Percentiles rank a stretch among this genome's conserved stretches.
Conservation (phyloP, 37 sponge, comb jelly and placozoan species). For the Axinella damicornis region DNA sequence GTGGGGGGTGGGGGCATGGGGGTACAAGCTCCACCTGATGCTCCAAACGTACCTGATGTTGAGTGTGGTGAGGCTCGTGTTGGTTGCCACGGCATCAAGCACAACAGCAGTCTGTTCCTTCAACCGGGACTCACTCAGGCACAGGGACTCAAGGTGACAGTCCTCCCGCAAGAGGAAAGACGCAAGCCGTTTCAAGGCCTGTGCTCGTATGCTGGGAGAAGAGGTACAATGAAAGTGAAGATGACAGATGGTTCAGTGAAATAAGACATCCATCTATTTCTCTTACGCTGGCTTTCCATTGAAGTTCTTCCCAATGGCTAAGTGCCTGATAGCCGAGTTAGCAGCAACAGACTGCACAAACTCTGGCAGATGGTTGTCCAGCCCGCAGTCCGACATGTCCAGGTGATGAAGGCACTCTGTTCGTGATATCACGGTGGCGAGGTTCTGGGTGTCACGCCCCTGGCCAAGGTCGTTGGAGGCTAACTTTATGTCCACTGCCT, state of each 20-base stretch:
- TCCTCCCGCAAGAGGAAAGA: slow-evolving; percentile 39
- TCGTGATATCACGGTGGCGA: slow-evolving; percentile 19
- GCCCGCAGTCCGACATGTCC: slow-evolving; percentile 54
- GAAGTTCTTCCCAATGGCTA: slow-evolving; percentile 83
- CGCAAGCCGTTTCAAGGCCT: slow-evolving; percentile 30
- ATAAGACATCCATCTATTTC: background rate
- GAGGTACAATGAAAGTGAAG: too few species aligned
- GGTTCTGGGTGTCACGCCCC: background rate
- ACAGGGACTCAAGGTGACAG: slow-evolving; percentile 55
- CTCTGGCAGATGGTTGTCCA: slow-evolving; percentile 22
- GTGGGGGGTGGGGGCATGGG: too few species aligned
- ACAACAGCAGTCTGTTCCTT: slow-evolving; percentile 54
- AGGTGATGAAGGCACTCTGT: slow-evolving; percentile 37
- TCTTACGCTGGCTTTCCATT: slow-evolving; percentile 50
- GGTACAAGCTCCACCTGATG: too few species aligned
- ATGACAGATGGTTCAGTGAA: background rate
- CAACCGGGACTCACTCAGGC: slow-evolving; percentile 63
- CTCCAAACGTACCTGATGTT: slow-evolving; percentile 64
- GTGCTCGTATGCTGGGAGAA: slow-evolving; percentile 21
- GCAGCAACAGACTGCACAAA: slow-evolving; percentile 24
- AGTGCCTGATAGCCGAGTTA: slow-evolving; percentile 50
- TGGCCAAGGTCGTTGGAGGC: slow-evolving; percentile 61
- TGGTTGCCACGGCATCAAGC: slow-evolving; percentile 54
- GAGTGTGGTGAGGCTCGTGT: slow-evolving; percentile 53
- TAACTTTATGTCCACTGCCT: slow-evolving; percentile 42